Conservation (phyloP, 2,888 invertebrate species). For the Yponomeuta plumbellus region DNA sequence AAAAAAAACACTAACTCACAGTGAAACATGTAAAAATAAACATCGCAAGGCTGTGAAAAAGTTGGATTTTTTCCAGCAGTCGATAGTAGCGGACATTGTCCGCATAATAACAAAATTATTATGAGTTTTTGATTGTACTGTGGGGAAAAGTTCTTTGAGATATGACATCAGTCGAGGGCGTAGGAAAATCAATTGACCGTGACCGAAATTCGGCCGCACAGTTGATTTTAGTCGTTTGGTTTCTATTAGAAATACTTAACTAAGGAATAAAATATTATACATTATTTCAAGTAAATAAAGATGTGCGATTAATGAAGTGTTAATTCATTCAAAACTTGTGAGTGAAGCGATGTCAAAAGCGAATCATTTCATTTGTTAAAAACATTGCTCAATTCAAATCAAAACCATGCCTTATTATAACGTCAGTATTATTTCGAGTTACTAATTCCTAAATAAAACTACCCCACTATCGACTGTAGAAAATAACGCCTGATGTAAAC, state of each 20-base stretch:
- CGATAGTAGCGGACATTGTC: background rate
- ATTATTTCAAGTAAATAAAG: slow-evolving; percentile 1
- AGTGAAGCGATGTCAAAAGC: slow-evolving; percentile 15
- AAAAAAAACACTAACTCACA: no score
- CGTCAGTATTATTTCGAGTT: background rate
- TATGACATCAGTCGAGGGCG: background rate
- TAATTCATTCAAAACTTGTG: slow-evolving; percentile 12
- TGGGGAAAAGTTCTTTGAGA: background rate
- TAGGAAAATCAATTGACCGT: background rate
- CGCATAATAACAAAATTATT: background rate
- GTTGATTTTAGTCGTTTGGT: background rate
- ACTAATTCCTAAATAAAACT: background rate
- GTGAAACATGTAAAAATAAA: no score
- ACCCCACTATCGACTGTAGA: background rate
- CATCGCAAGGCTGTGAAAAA: no score
- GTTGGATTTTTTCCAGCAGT: background rate
- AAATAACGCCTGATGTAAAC: background rate
- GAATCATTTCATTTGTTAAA: background rate
- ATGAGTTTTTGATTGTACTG: slow-evolving; percentile 4
- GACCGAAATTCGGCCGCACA: background rate
- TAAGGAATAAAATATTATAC: background rate
- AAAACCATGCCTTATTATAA: slow-evolving; percentile 62
- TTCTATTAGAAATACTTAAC: background rate
- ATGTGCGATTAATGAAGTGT: slow-evolving; percentile 14
- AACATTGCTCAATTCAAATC: slow-evolving; percentile 32